Evolutionary conservation across 2,113 vertebrate genomes (phyloP).

Genomic region (Bubo bubo): DNA sequence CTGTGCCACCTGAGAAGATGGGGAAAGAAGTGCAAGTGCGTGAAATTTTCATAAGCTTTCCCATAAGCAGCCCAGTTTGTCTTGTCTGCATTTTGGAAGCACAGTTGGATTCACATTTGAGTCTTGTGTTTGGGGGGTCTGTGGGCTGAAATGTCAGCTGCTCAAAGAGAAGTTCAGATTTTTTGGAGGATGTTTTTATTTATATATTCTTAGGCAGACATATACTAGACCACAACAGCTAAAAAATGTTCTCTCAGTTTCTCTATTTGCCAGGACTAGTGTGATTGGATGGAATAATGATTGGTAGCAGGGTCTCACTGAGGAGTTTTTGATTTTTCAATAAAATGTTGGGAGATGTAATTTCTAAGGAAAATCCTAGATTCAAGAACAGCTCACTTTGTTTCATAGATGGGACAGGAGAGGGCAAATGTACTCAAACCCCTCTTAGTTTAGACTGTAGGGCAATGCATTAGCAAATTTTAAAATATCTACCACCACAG

Average conservation of each 20-base stretch:
- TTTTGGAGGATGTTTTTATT: background rate
- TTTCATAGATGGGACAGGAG: background rate
- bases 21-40: accelerated
- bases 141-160: background rate
- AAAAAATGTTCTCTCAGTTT: background rate
- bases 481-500: background rate
- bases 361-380: background rate
- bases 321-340: background rate
- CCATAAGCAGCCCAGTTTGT: background rate
- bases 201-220: background rate
- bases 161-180: background rate
- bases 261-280: background rate
- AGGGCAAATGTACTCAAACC: background rate
- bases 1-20: background rate
- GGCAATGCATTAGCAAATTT: background rate
- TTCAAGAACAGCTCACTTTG: background rate
- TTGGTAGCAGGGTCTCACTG: background rate
- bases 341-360: background rate
- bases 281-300: background rate
- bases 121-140: background rate
- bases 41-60: background rate
- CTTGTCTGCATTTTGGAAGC: background rate
- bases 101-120: accelerated
- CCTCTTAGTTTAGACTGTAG: background rate
- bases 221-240: too few relatives aligned